Evolutionary conservation across 2,888 invertebrate species (phyloP).

Genomic region (Psylliodes chrysocephalus): DNA sequence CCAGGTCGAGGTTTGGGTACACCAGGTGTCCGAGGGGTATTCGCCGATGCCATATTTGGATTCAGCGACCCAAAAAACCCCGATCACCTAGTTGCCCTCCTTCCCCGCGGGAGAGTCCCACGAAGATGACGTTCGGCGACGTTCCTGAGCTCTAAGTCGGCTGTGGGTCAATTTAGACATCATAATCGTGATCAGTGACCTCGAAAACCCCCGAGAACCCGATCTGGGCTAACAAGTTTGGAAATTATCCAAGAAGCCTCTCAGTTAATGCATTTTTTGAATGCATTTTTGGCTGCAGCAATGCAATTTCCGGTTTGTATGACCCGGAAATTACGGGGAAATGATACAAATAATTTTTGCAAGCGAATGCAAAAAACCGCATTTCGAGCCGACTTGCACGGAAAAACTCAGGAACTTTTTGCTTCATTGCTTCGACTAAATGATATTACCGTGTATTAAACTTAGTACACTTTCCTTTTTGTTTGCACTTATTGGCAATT

Average conservation of each 20-base stretch:
- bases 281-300: slow-evolving; percentile 3
- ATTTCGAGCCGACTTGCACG: background rate
- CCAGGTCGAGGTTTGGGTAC: no score
- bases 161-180: background rate
- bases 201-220: slow-evolving; percentile 3
- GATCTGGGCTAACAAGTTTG: background rate
- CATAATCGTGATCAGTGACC: slow-evolving; percentile 10
- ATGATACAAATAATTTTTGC: slow-evolving; percentile 2
- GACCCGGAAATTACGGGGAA: no score
- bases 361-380: slow-evolving; percentile 5
- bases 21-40: no score
- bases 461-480: no score
- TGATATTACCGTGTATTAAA: no score
- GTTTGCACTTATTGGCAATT: no score
- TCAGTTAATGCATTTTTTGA: slow-evolving; percentile 6
- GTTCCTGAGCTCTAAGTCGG: background rate
- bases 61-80: no score
- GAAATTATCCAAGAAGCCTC: background rate
- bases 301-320: no score
- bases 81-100: no score
- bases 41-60: no score
- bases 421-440: no score
- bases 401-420: background rate
- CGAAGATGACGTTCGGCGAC: background rate
- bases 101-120: background rate